phyloP scores from a whole-genome alignment of 2,797 vertebrate species.

The Scleropages formosus region DNA sequence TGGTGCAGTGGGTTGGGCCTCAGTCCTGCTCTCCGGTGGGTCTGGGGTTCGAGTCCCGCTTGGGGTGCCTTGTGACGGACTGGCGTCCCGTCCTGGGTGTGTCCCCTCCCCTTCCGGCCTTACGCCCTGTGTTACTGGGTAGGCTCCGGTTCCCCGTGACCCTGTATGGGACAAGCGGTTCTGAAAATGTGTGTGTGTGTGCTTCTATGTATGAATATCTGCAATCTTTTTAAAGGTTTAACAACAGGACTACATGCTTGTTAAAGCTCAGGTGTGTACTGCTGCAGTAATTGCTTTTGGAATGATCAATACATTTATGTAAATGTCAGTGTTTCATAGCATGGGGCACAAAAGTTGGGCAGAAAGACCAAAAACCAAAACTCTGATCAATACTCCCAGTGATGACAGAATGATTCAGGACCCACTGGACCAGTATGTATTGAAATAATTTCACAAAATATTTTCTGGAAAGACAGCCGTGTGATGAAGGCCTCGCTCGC shows the following conservation, averaged over 20 bases:
- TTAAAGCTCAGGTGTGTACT: slow-evolving; percentile 41
- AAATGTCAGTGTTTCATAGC: slow-evolving; percentile 69
- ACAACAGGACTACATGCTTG: slow-evolving; percentile 46
- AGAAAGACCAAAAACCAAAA: slow-evolving; percentile 31
- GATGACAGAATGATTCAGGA: slow-evolving; percentile 79
- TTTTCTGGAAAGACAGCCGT: slow-evolving; percentile 60
- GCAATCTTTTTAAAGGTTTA: slow-evolving; percentile 25
- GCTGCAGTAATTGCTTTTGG: slow-evolving; percentile 61
- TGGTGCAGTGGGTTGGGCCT: too few relatives aligned
- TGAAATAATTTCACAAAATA: slow-evolving; percentile 65
- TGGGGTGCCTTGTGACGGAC: too few relatives aligned
- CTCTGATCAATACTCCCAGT: slow-evolving; percentile 73
- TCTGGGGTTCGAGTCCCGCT: too few relatives aligned
- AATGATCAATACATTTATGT: slow-evolving; percentile 73
- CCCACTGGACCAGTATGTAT: slow-evolving; percentile 66
- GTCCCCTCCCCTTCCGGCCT: too few relatives aligned
- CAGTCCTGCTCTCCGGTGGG: too few relatives aligned
- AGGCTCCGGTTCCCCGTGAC: too few relatives aligned
- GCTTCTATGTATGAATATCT: too few relatives aligned
- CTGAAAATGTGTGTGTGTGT: too few relatives aligned
- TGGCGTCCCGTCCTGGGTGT: too few relatives aligned
- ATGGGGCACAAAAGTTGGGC: slow-evolving; percentile 59
- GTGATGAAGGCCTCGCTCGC: slow-evolving; percentile 55
- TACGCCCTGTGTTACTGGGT: too few relatives aligned
- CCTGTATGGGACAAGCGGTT: too few relatives aligned